Evolutionary conservation across 1,140 invertebrate species (phyloP), one percentile per base, ranked within the genome.

Genomic region (Chelonus insularis): DNA sequence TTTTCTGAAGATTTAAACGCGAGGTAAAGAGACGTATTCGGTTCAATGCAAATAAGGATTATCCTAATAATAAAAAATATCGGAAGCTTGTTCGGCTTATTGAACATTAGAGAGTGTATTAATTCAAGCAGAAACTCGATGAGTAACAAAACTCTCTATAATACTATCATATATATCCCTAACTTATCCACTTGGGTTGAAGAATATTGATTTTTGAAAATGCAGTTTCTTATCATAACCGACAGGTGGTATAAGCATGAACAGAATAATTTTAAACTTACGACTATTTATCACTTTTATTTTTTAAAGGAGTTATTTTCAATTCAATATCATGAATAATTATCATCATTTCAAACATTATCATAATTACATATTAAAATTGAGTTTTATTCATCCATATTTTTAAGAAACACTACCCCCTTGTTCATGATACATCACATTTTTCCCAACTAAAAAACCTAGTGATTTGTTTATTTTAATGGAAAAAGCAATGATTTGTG

Each of bases 201-300:
- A 37, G 62, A 48, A 67, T 70, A 78, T 77, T 72, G 76, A 78
- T 78, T 75, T 67, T 68, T 59, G 47, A 55, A 52, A 20, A 36
- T 43, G 32, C 62, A n/a, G 67, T 72, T 77, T 76, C 36, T 51
- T 47, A 23, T 45, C 57, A 20, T 52, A 20, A 57, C 71, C 72
- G 68, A 67, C 70, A 78, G 76, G 71, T 78, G 76, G 76, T 70
- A 68, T 4, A 52, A 72, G 20, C n/a, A n/a, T 25, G 12, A 29
- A 29, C 25, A 29, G 25, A 3, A 3, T 29, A 7, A 4, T 29
- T 29, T 4, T 29, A 7, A 29, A 29, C 25, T 29, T 29, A 29
- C 25, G 7, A 3, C 3, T 7, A 29, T 4, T 7, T 4, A 29
- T 4, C 25, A 29, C 25, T 4, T 29, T 29, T 29, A 37, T 6